Base-by-base conservation (phyloP, 1,140 invertebrate species). In the Cydia strobilella region DNA sequence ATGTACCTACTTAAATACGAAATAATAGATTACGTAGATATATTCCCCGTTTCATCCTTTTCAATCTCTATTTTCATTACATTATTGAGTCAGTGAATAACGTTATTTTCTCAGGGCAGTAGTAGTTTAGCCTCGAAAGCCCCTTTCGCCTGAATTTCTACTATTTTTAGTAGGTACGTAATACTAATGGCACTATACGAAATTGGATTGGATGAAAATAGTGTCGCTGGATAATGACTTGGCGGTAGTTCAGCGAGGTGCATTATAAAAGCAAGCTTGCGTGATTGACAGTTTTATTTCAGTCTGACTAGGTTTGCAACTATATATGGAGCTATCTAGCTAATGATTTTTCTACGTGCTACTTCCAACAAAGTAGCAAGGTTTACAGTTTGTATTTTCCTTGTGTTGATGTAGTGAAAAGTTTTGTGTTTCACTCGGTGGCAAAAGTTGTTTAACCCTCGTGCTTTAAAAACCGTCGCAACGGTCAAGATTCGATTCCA, bases 31-130 rank as follows among this genome's bases (percentile, higher is more conserved):
- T 69, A 69, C 35, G 35, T 69, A 69, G 31, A 69, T 69, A 42
- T 69, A 69, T 69, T 39, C n/a, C n/a, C 5, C 35, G 31, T 42
- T 69, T 69, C 13, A 69, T 27, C 65, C 35, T 69, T 39, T 39
- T 69, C 65, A 69, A 39, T 69, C 31, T 39, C 35, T 69, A 69
- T 69, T 69, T 69, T 69, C 39, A 69, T 69, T 69, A 69, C 65
- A 69, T 69, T 69, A 13, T 66, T n/a, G 63, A 66, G 63, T 66
- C 63, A 66, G 63, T 66, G 63, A 31, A 66, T 66, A 66, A 66
- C 13, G 25, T 66, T 66, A 35, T 66, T 66, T 66, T 66, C 63
- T 66, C 63, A 18, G 65, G 35, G 3, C 31, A 35, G 20, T 69
- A 18, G 31, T 18, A n/a, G 15, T 39, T 69, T 51, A 51, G 15